Evolutionary conservation across 2,888 invertebrate genomes (phyloP), one percentile per base, ranked within the genome.

Genomic region (Plebejus melissa): DNA sequence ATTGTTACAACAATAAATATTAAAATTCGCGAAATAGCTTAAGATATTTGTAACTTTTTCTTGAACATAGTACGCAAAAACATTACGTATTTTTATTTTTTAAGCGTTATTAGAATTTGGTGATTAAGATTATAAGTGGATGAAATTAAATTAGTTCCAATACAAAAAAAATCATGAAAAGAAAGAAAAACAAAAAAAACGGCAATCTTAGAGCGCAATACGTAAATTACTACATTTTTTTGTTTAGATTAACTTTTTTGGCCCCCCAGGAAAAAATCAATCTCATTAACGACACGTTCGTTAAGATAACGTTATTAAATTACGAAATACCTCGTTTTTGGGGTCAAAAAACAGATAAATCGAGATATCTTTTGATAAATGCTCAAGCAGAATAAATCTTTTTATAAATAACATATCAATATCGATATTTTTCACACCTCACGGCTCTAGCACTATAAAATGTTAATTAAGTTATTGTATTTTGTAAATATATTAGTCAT

Each of bases 351-450:
- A 32, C 65, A 65, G 32, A 65, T 65, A 32, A 65, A 36, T 65
- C 60, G 28, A 65, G 13, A 65, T 65, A 36, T 4, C 13, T 32
- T 36, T 65, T 65, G 65, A 65, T 65, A 65, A 60, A 65, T 36
- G 65, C 65, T 32, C 32, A 36, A 16, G 32, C 32, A 32, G n/a
- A 60, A 36, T 65, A 65, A 32, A 65, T 65, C 65, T 65, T 36
- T 65, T 36, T 32, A 65, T 32, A 32, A 32, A 65, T 65, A 65
- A 32, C 65, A 65, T 65, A 65, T 65, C 32, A 65, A 32, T 65
- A 65, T 65, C 32, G 60, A 65, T 65, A 65, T 65, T 36, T 65
- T 65, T 65, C 65, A 65, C 65, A 65, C 65, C 36, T 65, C 65
- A 4, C 65, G 5, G 5, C 65, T 65, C 32, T 65, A 4, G 65